phyloP scores from a whole-genome alignment of 2,888 invertebrate species.

The Hyposoter didymator region DNA sequence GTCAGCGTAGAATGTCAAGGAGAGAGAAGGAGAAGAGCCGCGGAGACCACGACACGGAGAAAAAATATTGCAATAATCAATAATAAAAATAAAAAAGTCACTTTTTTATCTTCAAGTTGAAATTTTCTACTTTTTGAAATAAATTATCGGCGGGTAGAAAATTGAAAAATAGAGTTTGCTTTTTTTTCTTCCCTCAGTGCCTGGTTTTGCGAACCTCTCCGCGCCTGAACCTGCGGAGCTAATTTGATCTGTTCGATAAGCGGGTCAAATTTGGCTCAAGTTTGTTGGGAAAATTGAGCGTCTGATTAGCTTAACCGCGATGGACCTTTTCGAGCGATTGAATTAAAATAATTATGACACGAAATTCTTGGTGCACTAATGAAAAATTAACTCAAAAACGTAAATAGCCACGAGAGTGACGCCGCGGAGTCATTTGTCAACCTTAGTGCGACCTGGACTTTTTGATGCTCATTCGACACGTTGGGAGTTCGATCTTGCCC shows the following conservation, averaged over 20 bases:
- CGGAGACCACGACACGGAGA: constrained; percentile 2
- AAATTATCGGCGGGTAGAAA: too few relatives aligned
- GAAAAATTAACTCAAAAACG: constrained; percentile 3
- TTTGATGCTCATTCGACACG: constrained; percentile 3
- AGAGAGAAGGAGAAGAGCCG: constrained; percentile 39
- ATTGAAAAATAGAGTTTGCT: too few relatives aligned
- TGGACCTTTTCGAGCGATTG: not conserved
- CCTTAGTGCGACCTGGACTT: constrained; percentile 46
- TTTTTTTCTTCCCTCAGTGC: too few relatives aligned
- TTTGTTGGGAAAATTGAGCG: not conserved
- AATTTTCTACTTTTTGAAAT: not conserved
- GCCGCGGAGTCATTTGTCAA: constrained; percentile 38
- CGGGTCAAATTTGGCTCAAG: not conserved
- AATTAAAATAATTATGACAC: not conserved
- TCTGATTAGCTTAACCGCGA: not conserved
- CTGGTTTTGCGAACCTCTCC: too few relatives aligned
- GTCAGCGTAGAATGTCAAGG: constrained; percentile 55
- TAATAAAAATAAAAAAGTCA: too few relatives aligned
- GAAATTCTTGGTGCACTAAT: not conserved
- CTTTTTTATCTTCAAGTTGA: not conserved
- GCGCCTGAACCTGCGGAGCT: too few relatives aligned
- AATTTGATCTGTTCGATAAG: not conserved
- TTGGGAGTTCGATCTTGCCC: too few relatives aligned
- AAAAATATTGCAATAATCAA: constrained; percentile 6
- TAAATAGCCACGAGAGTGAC: not conserved